These are phyloP conservation scores for Anagyrus pseudococci DNA, from an alignment of 2,888 invertebrate species.

Conservation along the genomic window DNA sequence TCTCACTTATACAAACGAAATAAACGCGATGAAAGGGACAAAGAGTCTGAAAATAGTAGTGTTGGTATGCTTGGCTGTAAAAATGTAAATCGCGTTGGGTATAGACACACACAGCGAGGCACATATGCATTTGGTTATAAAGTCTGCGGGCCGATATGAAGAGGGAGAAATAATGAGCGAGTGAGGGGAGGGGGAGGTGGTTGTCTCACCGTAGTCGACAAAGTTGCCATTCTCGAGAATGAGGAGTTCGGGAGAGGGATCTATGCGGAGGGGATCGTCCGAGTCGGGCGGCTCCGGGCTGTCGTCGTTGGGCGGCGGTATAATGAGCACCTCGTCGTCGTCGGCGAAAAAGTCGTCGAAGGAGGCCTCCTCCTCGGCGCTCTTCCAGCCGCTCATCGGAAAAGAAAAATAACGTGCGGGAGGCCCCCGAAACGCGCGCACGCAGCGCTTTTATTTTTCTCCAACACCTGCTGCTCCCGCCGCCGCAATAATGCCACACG, in stretches of 20 bases:
- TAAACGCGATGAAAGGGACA: no score
- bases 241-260: no score
- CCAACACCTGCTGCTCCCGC: no score
- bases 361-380: slow-evolving; percentile 6
- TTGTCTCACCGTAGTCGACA: slow-evolving; percentile 22
- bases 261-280: neutral
- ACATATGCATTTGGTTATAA: no score
- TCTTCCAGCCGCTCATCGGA: slow-evolving; percentile 17
- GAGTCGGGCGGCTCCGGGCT: neutral
- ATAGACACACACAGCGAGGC: no score
- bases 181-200: no score
- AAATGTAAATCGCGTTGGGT: no score
- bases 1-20: no score
- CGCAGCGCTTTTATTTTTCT: slow-evolving; percentile 9
- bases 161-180: no score
- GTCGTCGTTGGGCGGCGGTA: slow-evolving; percentile 29
- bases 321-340: slow-evolving; percentile 31
- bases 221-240: slow-evolving; percentile 36
- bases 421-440: neutral
- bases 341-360: slow-evolving; percentile 24
- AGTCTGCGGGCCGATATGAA: no score
- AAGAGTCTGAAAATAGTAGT: no score
- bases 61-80: no score
- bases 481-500: slow-evolving; percentile 2
- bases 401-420: neutral